Evolutionary conservation across 2,113 vertebrate species (phyloP).

Genomic region (Eolophus roseicapilla): DNA sequence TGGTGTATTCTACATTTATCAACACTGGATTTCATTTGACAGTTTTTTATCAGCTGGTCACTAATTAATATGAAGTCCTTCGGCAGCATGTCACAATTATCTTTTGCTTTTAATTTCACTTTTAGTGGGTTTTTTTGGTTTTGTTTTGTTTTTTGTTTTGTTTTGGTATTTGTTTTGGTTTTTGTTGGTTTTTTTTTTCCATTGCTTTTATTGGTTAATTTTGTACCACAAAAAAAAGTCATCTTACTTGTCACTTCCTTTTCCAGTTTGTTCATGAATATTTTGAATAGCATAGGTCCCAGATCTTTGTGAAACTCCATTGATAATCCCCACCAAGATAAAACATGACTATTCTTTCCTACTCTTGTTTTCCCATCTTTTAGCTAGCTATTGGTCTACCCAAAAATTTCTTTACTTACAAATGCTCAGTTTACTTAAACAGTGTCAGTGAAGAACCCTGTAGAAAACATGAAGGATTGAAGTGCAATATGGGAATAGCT

Average conservation of each 20-base stretch:
- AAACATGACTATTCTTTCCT: background rate
- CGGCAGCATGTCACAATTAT: background rate
- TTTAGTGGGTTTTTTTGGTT: background rate
- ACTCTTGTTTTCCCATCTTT: background rate
- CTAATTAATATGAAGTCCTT: background rate
- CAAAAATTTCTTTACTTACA: background rate
- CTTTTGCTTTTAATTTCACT: background rate
- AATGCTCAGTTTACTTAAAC: background rate
- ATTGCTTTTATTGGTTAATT: background rate
- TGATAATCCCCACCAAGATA: background rate
- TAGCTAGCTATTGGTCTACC: background rate
- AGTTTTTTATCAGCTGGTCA: background rate
- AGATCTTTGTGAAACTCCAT: background rate
- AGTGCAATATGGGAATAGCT: background rate
- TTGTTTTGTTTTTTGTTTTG: background rate
- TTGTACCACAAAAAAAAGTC: background rate
- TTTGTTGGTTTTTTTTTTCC: background rate
- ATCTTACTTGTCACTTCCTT: background rate
- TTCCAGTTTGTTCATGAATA: background rate
- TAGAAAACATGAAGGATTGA: background rate
- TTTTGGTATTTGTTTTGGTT: background rate
- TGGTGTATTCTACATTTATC: background rate
- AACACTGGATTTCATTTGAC: background rate
- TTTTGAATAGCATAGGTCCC: background rate
- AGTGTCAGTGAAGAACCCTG: background rate